These are phyloP conservation scores for Hypanus sabinus DNA, from an alignment of 2,113 vertebrate genomes.

Conservation along the genomic window DNA sequence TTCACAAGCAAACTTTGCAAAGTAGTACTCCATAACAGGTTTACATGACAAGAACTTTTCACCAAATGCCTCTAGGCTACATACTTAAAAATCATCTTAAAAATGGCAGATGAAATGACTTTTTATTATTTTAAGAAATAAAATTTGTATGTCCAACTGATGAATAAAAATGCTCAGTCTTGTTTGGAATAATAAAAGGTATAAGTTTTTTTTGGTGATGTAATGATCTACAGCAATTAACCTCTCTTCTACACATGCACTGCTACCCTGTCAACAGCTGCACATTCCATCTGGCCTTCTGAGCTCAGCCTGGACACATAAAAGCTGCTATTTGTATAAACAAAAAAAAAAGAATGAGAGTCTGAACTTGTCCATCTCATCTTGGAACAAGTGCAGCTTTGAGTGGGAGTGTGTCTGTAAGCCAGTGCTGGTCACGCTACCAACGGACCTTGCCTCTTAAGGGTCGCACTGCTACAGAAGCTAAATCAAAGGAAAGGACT, in stretches of 20 bases:
- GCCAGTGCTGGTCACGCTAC: slow-evolving; percentile 45
- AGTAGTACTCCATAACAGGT: neutral
- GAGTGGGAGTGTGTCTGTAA: slow-evolving; percentile 46
- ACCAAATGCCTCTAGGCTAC: neutral
- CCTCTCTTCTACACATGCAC: slow-evolving; percentile 44
- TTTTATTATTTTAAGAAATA: slow-evolving; percentile 2
- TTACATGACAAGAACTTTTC: neutral
- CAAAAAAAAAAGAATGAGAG: slow-evolving; percentile 50
- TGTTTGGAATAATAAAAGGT: slow-evolving; percentile 40
- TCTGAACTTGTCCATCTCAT: slow-evolving; percentile 48
- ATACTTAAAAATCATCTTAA: neutral
- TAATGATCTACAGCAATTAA: slow-evolving; percentile 45
- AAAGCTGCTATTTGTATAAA: slow-evolving; percentile 58
- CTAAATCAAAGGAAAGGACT: slow-evolving; percentile 31
- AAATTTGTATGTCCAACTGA: neutral
- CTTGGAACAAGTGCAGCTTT: slow-evolving; percentile 62
- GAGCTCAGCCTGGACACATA: slow-evolving; percentile 43
- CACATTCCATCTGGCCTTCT: slow-evolving; percentile 43
- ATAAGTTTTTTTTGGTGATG: slow-evolving; percentile 44
- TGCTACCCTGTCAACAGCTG: slow-evolving; percentile 41
- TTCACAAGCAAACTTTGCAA: neutral
- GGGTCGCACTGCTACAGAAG: slow-evolving; percentile 18
- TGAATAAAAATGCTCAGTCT: neutral
- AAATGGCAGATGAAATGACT: neutral
- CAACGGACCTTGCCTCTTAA: slow-evolving; percentile 14